Evolutionary conservation across 2,113 vertebrate species (phyloP), one percentile per base, ranked within the genome.

Genomic region (Peromyscus leucopus): DNA sequence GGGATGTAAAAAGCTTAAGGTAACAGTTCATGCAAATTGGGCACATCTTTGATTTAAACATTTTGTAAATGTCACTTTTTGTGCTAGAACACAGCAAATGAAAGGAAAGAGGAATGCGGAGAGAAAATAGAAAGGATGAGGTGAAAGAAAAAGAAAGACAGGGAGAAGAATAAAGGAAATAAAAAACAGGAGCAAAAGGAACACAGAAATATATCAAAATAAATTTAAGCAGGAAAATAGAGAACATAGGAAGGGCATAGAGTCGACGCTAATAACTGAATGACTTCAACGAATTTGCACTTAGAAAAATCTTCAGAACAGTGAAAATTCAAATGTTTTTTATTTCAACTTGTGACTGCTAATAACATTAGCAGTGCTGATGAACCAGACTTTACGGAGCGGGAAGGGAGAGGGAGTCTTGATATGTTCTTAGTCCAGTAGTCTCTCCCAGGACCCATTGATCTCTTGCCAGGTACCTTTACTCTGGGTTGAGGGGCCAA

Each of bases 1-100:
- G 89, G 89, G 65, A 95, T 83, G 88, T n/a, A 96, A 97, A 97
- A 96, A 74, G 72, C 85, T 96, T 96, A 75, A 87, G 46, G 12
- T 76, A 93, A 78, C 46, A 92, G 55, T 85, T 95, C 46, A 75
- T 78, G 36, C 63, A 96, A 97, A 96, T 95, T 94, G 36, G 46
- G 48, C 63, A 93, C 36, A 78, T 89, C 76, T 46, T 93, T 97
- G 75, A 95, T 94, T 94, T 96, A 95, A 92, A 83, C 39, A 83
- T 93, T 97, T 86, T 93, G 39, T 89, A 95, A 95, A 92, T 90
- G 79, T 57, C 91, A 89, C 89, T 48, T 82, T 90, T 48, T 95
- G 12, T 65, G 85, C 67, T 86, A 92, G 51, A 93, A 92, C 8
- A 83, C 76, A 90, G 76, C 67, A 78, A 28, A 92, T 71, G 1